Percentiles rank a stretch among this genome's conserved stretches.
Conservation (phyloP, 2,888 invertebrate genomes). For the Syritta pipiens region DNA sequence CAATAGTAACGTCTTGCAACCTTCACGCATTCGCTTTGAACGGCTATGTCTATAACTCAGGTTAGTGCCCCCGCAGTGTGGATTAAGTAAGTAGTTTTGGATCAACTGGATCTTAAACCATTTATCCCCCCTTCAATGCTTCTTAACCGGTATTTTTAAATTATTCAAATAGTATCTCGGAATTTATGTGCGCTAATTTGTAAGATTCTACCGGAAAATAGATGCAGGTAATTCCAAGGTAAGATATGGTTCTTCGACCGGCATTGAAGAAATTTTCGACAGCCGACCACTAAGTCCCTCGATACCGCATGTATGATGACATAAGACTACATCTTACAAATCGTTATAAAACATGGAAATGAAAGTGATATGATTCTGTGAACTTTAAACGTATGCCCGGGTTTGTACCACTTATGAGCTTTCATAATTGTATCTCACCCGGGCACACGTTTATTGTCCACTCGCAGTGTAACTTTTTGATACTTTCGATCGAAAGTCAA, state of each 20-base stretch:
- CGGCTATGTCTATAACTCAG: conserved; percentile 6
- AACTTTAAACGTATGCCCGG: too few relatives aligned
- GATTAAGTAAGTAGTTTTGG: conserved; percentile 16
- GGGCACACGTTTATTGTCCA: background rate
- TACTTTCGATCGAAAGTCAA: conserved; percentile 35
- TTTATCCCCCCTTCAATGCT: background rate
- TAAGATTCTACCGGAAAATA: conserved; percentile 39
- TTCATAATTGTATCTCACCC: too few relatives aligned
- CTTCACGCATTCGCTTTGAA: conserved; percentile 2
- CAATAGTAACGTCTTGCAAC: too few relatives aligned
- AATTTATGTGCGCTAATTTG: background rate
- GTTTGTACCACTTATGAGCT: too few relatives aligned
- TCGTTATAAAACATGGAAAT: background rate
- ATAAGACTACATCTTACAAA: too few relatives aligned
- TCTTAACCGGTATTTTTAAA: conserved; percentile 13
- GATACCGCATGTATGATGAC: too few relatives aligned
- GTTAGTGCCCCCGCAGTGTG: conserved; percentile 22
- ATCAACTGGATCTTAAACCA: background rate
- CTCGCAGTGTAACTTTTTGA: conserved; percentile 7
- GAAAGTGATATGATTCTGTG: too few relatives aligned
- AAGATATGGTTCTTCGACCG: conserved; percentile 27
- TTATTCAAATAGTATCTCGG: conserved; percentile 33
- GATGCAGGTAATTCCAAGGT: conserved; percentile 23
- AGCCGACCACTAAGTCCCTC: too few relatives aligned
- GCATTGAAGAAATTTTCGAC: conserved; percentile 4